A percentile compares a stretch with the other conserved stretches of the same genome.
phyloP scores from a whole-genome alignment of 2,888 invertebrate species.

The Bombylius discolor region DNA sequence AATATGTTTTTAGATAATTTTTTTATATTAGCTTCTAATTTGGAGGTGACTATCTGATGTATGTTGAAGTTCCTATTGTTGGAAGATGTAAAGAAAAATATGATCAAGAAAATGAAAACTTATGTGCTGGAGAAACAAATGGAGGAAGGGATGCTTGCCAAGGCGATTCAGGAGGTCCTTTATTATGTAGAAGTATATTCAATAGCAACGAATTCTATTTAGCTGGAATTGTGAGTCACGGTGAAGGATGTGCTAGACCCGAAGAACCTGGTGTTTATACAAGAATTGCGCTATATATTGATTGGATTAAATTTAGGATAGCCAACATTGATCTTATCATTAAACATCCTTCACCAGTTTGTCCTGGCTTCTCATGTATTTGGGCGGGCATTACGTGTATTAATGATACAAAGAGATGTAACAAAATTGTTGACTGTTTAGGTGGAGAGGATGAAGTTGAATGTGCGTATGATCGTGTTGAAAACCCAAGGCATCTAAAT shows the following conservation, averaged over 20 bases:
- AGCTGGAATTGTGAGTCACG: slow-evolving; percentile 76
- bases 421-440: slow-evolving; percentile 61
- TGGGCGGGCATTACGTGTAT: slow-evolving; percentile 56
- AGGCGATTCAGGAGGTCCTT: slow-evolving; percentile 65
- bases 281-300: slow-evolving; percentile 56
- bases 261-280: slow-evolving; percentile 75
- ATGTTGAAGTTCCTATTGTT: slow-evolving; percentile 65
- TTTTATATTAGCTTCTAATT: not conserved
- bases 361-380: slow-evolving; percentile 61
- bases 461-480: slow-evolving; percentile 39
- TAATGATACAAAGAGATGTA: slow-evolving; percentile 50
- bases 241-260: slow-evolving; percentile 70
- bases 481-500: too few relatives aligned
- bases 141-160: slow-evolving; percentile 77
- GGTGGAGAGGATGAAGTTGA: slow-evolving; percentile 67
- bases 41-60: slow-evolving; percentile 65
- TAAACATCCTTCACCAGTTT: slow-evolving; percentile 44
- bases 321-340: slow-evolving; percentile 16
- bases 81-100: slow-evolving; percentile 48
- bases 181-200: slow-evolving; percentile 60
- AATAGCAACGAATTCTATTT: slow-evolving; percentile 61
- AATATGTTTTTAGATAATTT: not conserved
- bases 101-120: slow-evolving; percentile 52
- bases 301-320: slow-evolving; percentile 50
- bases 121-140: slow-evolving; percentile 61